Evolutionary conservation across 2,113 vertebrate genomes (phyloP).

Genomic region (Misgurnus anguillicaudatus): DNA sequence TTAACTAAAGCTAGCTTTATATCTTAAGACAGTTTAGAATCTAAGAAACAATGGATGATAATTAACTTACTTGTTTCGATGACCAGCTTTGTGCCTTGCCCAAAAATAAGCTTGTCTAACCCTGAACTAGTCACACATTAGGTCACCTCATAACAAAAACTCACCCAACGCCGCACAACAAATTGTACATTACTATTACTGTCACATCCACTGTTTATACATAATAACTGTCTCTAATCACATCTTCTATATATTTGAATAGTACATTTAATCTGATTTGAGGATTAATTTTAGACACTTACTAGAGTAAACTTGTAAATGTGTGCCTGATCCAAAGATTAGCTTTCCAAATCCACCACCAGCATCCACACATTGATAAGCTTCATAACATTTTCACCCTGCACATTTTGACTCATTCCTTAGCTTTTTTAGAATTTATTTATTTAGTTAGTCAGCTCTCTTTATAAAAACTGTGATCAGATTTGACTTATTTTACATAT

Average conservation of each 20-base stretch:
- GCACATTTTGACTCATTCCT: neutral
- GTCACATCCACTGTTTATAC: no score
- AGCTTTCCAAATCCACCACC: neutral
- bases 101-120: constrained; percentile 44
- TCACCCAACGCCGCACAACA: neutral
- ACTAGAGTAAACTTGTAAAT: constrained; percentile 21
- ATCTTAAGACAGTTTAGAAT: no score
- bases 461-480: no score
- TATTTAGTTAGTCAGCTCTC: no score
- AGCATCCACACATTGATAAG: neutral
- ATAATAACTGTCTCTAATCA: neutral
- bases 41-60: neutral
- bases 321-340: constrained; percentile 36
- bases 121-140: neutral
- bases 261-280: neutral
- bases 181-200: neutral
- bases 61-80: constrained; percentile 49
- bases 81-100: constrained; percentile 34
- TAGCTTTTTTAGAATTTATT: neutral
- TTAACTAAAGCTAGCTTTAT: neutral
- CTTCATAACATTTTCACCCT: neutral
- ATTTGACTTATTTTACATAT: no score
- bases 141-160: neutral
- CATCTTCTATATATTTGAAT: neutral
- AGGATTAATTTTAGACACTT: neutral